Conservation (phyloP, 2,888 invertebrate species). For the Dioctria rufipes region DNA sequence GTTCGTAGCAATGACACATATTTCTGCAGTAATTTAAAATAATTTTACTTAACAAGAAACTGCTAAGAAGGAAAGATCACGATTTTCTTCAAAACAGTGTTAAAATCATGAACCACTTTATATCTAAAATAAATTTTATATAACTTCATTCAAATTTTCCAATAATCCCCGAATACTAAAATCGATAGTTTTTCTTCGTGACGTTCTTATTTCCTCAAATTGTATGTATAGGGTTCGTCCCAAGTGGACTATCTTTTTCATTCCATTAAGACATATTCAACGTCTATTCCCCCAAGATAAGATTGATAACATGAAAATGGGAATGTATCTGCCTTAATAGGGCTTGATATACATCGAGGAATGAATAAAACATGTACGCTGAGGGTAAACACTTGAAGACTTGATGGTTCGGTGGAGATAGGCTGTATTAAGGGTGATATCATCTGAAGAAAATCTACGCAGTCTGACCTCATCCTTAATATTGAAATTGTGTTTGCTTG, state of each 20-base stretch:
- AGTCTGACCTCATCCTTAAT: conserved; percentile 5
- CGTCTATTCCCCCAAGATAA: conserved; percentile 24
- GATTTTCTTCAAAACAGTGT: too few relatives aligned
- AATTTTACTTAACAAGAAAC: too few relatives aligned
- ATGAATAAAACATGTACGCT: conserved; percentile 33
- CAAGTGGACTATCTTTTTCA: not conserved
- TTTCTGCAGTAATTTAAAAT: too few relatives aligned
- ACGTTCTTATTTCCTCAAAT: too few relatives aligned
- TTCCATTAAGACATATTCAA: not conserved
- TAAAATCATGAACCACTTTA: too few relatives aligned
- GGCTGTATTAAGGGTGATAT: not conserved
- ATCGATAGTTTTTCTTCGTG: too few relatives aligned
- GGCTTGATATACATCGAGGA: conserved; percentile 16
- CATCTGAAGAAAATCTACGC: not conserved
- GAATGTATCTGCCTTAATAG: conserved; percentile 31
- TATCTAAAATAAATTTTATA: too few relatives aligned
- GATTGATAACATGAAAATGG: conserved; percentile 31
- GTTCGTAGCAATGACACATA: too few relatives aligned
- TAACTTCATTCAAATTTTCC: too few relatives aligned
- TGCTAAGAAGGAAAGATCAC: too few relatives aligned
- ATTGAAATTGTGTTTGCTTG: not conserved
- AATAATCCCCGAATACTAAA: too few relatives aligned
- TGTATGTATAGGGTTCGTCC: not conserved
- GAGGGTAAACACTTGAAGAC: not conserved
- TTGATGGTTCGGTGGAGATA: not conserved